These are phyloP conservation scores for Otus sunia DNA, from an alignment of 2,113 vertebrate species.

Conservation along the genomic window DNA sequence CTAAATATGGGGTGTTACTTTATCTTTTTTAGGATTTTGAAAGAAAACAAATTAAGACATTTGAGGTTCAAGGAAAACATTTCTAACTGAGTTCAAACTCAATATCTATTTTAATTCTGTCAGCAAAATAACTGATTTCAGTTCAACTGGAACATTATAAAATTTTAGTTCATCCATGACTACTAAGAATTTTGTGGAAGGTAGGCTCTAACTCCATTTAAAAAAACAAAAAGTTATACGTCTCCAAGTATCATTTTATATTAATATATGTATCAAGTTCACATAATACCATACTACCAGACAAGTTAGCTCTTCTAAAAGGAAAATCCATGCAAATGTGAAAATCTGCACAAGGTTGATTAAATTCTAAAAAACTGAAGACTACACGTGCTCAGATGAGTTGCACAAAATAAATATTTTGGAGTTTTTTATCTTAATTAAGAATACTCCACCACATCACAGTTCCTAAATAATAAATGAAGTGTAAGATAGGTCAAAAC, in stretches of 20 bases:
- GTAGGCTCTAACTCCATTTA: not conserved
- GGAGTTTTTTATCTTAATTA: not conserved
- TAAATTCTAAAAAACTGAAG: not conserved
- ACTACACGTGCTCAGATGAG: not conserved
- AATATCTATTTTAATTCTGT: not conserved
- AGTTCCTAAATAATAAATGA: not conserved
- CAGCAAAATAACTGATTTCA: conserved; percentile 31
- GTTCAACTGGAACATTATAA: not conserved
- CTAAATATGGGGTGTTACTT: not conserved
- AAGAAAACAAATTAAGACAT: not conserved
- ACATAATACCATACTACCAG: not conserved
- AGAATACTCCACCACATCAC: not conserved
- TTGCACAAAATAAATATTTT: not conserved
- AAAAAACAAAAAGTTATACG: not conserved
- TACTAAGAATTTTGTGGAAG: not conserved
- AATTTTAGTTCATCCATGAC: conserved; percentile 3
- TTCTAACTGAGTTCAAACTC: not conserved
- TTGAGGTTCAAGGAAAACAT: not conserved
- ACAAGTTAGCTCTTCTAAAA: not conserved
- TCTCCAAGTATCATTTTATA: not conserved
- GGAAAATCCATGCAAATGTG: not conserved
- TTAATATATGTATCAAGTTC: not conserved
- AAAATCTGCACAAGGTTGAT: not conserved
- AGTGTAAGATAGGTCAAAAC: not conserved
- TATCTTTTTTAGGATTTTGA: not conserved